Percentiles rank a stretch among this genome's conserved stretches.
These are phyloP conservation scores for Watsonalla binaria DNA, from an alignment of 2,888 invertebrate genomes.

Conservation along the genomic window DNA sequence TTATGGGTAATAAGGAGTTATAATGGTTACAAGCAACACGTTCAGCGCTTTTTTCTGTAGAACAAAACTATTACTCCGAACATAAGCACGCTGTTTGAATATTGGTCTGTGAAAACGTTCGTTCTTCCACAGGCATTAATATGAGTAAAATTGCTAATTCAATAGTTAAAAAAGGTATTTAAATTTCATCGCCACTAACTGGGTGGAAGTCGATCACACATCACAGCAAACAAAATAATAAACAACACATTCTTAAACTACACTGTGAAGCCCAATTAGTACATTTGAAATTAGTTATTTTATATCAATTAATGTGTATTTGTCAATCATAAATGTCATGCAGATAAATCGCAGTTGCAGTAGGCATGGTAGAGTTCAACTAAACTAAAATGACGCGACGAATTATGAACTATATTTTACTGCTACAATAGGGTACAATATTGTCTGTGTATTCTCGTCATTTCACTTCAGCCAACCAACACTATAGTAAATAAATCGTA, in stretches of 20 bases:
- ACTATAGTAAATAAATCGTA: background rate
- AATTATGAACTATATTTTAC: too few species aligned
- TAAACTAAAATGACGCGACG: background rate
- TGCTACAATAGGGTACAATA: too few species aligned
- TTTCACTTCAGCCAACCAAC: background rate
- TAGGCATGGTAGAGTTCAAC: background rate
- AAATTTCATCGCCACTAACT: too few species aligned
- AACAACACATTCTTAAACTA: background rate
- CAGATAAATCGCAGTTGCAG: background rate
- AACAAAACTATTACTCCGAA: too few species aligned
- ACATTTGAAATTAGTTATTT: slow-evolving; percentile 1
- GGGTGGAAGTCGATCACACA: background rate
- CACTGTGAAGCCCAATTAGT: background rate
- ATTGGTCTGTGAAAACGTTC: too few species aligned
- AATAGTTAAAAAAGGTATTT: too few species aligned
- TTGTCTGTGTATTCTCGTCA: background rate
- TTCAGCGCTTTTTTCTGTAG: too few species aligned
- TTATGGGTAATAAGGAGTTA: too few species aligned
- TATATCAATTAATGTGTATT: background rate
- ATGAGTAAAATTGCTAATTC: too few species aligned
- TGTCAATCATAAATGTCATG: background rate
- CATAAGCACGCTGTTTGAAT: too few species aligned
- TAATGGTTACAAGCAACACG: too few species aligned
- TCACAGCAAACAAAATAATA: background rate
- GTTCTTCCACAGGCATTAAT: too few species aligned